A percentile compares a stretch with the other conserved stretches of the same genome.
Conservation (phyloP, 2,888 invertebrate species). For the Desoria tigrina region DNA sequence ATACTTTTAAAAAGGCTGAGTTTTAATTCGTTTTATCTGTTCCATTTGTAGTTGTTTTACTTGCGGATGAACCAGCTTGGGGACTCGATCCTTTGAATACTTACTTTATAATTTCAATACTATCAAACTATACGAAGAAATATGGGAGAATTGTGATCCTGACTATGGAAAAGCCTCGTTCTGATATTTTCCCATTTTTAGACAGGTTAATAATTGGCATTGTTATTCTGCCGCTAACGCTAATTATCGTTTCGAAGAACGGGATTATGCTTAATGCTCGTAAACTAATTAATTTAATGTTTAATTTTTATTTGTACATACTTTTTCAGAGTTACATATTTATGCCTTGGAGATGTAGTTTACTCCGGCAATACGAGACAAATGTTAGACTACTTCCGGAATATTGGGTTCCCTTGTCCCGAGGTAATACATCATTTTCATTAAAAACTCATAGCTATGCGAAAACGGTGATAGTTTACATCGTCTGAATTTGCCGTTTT, state of each 20-base stretch:
- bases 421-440: slow-evolving; percentile 62
- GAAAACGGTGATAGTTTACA: neutral
- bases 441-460: no score
- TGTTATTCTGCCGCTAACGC: neutral
- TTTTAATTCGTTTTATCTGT: no score
- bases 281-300: neutral
- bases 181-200: slow-evolving; percentile 93
- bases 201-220: slow-evolving; percentile 61
- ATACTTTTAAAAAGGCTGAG: no score
- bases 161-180: slow-evolving; percentile 89
- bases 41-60: slow-evolving; percentile 69
- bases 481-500: no score
- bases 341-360: slow-evolving; percentile 88
- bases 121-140: slow-evolving; percentile 82
- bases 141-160: slow-evolving; percentile 86
- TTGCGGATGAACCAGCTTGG: slow-evolving; percentile 91
- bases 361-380: slow-evolving; percentile 88
- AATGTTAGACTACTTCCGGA: slow-evolving; percentile 91
- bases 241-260: slow-evolving; percentile 13
- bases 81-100: slow-evolving; percentile 93
- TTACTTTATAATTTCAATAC: slow-evolving; percentile 88
- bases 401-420: slow-evolving; percentile 94
- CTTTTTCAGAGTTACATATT: slow-evolving; percentile 70
- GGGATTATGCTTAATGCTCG: no score
- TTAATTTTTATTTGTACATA: neutral